phyloP scores from a whole-genome alignment of 2,113 vertebrate species.

The Brienomyrus brachyistius region DNA sequence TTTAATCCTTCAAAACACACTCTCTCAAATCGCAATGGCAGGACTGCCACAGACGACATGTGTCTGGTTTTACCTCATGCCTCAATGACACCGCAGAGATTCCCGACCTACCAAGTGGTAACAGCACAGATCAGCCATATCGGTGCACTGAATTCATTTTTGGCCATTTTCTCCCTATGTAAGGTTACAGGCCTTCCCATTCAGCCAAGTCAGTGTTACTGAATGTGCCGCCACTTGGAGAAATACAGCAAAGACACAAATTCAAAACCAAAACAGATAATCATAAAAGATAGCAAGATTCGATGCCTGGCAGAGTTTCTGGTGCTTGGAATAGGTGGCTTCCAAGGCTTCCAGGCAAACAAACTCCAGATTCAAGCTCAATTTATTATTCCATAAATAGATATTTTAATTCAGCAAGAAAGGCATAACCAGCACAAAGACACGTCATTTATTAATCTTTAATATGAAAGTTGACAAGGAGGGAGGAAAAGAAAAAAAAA shows the following conservation, averaged over 20 bases:
- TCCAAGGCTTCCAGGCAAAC: neutral
- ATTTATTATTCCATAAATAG: conserved; percentile 39
- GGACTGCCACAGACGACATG: neutral
- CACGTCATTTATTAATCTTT: conserved; percentile 44
- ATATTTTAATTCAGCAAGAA: conserved; percentile 59
- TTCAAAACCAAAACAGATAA: conserved; percentile 9
- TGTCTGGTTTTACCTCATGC: neutral
- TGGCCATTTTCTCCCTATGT: neutral
- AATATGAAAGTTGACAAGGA: conserved; percentile 44
- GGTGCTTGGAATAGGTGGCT: neutral
- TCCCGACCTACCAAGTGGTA: neutral
- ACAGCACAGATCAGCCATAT: neutral
- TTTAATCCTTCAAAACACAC: neutral
- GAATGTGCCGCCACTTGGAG: neutral
- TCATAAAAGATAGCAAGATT: conserved; percentile 5
- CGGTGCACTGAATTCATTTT: neutral
- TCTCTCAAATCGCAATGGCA: neutral
- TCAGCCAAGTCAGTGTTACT: neutral
- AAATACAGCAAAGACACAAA: neutral
- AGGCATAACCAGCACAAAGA: conserved; percentile 57
- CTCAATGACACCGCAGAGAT: neutral
- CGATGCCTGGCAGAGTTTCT: neutral
- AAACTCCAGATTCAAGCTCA: conserved; percentile 32
- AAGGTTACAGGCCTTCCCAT: neutral
- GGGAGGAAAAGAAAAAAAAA: conserved; percentile 39